Conservation (phyloP, 2,113 vertebrate genomes). For the Acanthochromis polyacanthus region DNA sequence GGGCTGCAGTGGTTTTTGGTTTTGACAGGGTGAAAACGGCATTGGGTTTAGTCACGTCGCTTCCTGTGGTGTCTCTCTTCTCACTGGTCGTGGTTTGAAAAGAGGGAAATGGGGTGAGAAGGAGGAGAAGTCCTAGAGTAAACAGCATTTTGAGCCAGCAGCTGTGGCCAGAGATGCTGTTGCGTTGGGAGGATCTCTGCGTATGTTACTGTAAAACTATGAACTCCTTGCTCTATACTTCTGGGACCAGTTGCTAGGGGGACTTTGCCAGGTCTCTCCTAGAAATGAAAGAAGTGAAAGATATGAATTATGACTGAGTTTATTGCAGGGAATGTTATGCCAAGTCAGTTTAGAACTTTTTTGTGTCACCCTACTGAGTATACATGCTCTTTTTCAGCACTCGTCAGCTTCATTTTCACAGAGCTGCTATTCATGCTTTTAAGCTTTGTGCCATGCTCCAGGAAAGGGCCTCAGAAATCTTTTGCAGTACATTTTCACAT, state of each 20-base stretch:
- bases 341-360: constrained; percentile 10
- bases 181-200: constrained; percentile 50
- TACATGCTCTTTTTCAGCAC: constrained; percentile 19
- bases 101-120: constrained; percentile 79
- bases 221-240: constrained; percentile 55
- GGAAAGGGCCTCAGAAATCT: neutral
- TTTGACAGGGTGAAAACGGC: constrained; percentile 68
- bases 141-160: constrained; percentile 80
- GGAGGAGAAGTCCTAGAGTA: constrained; percentile 79
- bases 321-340: constrained; percentile 3
- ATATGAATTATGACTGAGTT: constrained; percentile 23
- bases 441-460: neutral
- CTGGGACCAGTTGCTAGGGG: constrained; percentile 29
- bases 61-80: constrained; percentile 74
- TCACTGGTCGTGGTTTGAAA: constrained; percentile 77
- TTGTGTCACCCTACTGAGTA: constrained; percentile 15
- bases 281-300: constrained; percentile 49
- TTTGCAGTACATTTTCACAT: neutral
- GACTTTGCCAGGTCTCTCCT: constrained; percentile 66
- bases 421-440: constrained; percentile 37
- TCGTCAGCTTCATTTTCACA: constrained; percentile 35
- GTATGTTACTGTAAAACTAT: constrained; percentile 43
- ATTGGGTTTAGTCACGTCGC: constrained; percentile 64
- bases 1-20: constrained; percentile 69
- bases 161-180: constrained; percentile 38